Evolutionary conservation across 2,113 vertebrate species (phyloP).

Genomic region (Barbus barbus): DNA sequence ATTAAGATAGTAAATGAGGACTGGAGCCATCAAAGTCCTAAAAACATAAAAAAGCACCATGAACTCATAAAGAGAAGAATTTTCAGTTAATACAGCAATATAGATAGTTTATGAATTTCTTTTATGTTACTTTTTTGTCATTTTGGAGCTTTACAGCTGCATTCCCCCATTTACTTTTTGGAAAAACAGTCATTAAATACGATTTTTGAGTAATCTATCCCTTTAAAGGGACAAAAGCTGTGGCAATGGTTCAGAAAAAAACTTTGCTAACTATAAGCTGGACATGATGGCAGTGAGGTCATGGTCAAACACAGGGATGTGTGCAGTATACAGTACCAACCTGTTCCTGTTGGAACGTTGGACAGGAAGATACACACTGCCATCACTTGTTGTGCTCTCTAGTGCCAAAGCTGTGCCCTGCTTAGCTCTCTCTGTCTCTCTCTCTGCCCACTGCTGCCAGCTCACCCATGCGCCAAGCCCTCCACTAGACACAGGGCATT

Average conservation of each 20-base stretch:
- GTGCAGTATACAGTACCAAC: constrained; percentile 40
- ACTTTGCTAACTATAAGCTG: not conserved
- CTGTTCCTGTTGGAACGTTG: constrained; percentile 52
- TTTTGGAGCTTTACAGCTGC: not conserved
- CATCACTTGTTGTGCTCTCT: constrained; percentile 51
- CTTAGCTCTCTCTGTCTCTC: constrained; percentile 34
- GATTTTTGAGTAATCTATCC: not conserved
- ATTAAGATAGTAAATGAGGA: not conserved
- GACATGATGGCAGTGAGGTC: constrained; percentile 14
- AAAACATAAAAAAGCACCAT: not conserved
- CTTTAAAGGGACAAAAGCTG: not conserved
- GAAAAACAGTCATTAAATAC: not conserved
- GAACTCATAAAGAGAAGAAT: not conserved
- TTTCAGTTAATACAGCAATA: not conserved
- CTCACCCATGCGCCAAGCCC: constrained; percentile 50
- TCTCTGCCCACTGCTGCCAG: constrained; percentile 46
- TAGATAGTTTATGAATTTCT: not conserved
- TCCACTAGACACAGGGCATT: constrained; percentile 54
- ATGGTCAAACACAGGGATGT: constrained; percentile 33
- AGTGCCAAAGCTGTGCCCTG: constrained; percentile 46
- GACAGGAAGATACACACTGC: constrained; percentile 54
- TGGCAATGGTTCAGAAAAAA: not conserved
- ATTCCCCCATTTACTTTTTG: not conserved
- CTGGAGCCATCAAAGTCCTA: not conserved
- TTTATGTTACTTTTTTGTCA: not conserved